Conservation (phyloP, 2,113 vertebrate species). For the Spheniscus mendiculus region DNA sequence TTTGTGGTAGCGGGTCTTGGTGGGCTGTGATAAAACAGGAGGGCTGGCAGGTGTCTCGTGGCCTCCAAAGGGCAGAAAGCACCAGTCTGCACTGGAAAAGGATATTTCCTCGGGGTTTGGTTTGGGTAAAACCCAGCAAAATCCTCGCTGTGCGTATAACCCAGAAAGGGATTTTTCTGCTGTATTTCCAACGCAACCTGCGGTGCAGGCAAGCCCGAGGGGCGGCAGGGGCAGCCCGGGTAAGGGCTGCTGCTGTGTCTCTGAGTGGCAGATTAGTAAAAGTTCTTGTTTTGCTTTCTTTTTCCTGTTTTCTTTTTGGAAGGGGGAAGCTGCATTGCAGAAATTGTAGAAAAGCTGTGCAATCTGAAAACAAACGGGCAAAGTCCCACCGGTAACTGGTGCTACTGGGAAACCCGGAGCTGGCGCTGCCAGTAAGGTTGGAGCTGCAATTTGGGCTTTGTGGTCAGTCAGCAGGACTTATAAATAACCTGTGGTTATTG, state of each 20-base stretch:
- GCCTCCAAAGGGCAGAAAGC: neutral
- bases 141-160: neutral
- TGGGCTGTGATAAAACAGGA: neutral
- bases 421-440: neutral
- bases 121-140: neutral
- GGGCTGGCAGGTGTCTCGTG: neutral
- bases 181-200: neutral
- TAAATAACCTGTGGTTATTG: neutral
- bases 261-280: neutral
- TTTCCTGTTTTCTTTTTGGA: neutral
- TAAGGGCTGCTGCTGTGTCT: neutral
- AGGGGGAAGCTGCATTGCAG: neutral
- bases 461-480: neutral
- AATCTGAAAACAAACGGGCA: neutral
- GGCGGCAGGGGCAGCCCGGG: neutral
- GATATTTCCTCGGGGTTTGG: neutral
- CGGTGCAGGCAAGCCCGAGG: fast-evolving
- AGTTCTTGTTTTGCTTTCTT: neutral
- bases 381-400: neutral
- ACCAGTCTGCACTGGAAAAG: neutral
- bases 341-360: neutral
- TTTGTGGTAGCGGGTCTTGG: neutral
- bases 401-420: neutral
- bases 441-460: fast-evolving
- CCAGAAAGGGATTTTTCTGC: neutral